Evolutionary conservation across 1,140 invertebrate genomes (phyloP).

Genomic region (Drosophila melanogaster): Release_6_plus_ISO1_MT NT_033779.5:250001-250500

Average conservation of each 20-base stretch:
- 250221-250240: constrained; percentile 44
- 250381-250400: constrained; percentile 43
- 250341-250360: constrained; percentile 38
- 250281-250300: constrained; percentile 47
- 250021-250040: constrained; percentile 68
- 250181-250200: constrained; percentile 31
- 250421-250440: constrained; percentile 59
- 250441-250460: constrained; percentile 76
- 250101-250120: constrained; percentile 49
- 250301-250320: constrained; percentile 70
- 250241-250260: constrained; percentile 14
- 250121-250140: constrained; percentile 23
- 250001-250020: constrained; percentile 61
- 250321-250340: constrained; percentile 46
- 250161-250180: constrained; percentile 45
- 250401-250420: constrained; percentile 48
- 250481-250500: constrained; percentile 79
- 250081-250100: constrained; percentile 65
- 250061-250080: constrained; percentile 80
- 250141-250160: constrained; percentile 8
- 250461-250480: constrained; percentile 62
- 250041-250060: constrained; percentile 51
- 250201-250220: constrained; percentile 33
- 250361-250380: constrained; percentile 69
- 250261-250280: constrained; percentile 32